Evolutionary conservation across 2,888 invertebrate species (phyloP).

Genomic region (Andrena bicolor): DNA sequence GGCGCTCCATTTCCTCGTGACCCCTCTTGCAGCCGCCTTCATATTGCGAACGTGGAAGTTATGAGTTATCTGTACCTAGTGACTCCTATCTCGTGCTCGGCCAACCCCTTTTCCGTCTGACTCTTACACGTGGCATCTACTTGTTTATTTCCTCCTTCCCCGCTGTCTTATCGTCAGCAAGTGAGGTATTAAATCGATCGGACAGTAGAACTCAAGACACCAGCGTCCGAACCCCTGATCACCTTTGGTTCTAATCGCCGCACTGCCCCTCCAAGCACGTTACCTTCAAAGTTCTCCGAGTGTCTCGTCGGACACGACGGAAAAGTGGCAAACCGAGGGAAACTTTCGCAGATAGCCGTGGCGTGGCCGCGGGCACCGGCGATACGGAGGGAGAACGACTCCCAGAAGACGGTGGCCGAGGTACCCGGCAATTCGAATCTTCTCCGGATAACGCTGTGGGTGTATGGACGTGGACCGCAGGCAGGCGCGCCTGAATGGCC

Average conservation of each 20-base stretch:
- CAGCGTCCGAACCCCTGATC: neutral
- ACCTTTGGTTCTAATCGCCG: neutral
- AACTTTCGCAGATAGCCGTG: constrained; percentile 41
- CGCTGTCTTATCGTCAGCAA: neutral
- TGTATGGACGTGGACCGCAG: neutral
- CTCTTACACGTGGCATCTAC: constrained; percentile 5
- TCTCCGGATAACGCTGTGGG: constrained; percentile 16
- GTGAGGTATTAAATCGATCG: neutral
- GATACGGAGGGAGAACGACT: constrained; percentile 46
- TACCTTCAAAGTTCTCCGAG: constrained; percentile 1
- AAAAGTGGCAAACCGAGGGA: constrained; percentile 19
- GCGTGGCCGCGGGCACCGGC: constrained; percentile 29
- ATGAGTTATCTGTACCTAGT: constrained; percentile 46
- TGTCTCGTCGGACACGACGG: neutral
- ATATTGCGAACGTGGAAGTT: constrained; percentile 53
- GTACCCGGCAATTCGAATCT: constrained; percentile 47
- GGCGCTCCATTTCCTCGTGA: constrained; percentile 36
- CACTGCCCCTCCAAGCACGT: neutral
- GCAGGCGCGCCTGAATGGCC: neutral
- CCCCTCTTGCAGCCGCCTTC: constrained; percentile 8
- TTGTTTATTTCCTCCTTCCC: neutral
- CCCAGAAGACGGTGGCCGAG: constrained; percentile 47
- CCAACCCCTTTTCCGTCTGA: constrained; percentile 16
- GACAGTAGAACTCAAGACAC: neutral
- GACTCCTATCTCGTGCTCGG: constrained; percentile 37